phyloP scores from a whole-genome alignment of 2,888 invertebrate species.

The Byasa hedistus region DNA sequence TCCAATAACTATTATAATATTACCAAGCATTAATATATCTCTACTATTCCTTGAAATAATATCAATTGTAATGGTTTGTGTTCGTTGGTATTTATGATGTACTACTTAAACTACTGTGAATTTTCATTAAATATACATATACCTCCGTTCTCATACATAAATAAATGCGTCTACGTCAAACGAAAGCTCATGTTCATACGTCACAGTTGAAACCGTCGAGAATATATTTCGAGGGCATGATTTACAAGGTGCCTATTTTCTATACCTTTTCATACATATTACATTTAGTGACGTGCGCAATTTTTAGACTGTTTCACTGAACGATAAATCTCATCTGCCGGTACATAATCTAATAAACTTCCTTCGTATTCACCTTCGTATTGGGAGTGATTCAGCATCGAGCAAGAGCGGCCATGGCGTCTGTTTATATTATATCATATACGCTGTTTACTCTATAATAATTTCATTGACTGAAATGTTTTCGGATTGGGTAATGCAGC shows the following conservation, averaged over 20 bases:
- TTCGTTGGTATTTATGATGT: no score
- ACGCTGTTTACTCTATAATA: slow-evolving; percentile 69
- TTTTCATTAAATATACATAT: neutral
- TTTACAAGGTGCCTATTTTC: slow-evolving; percentile 22
- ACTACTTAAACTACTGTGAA: no score
- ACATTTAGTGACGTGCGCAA: slow-evolving; percentile 54
- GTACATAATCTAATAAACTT: slow-evolving; percentile 69
- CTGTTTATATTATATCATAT: slow-evolving; percentile 68
- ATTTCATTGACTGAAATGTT: slow-evolving; percentile 71
- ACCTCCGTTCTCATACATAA: neutral
- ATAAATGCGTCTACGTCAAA: slow-evolving; percentile 23
- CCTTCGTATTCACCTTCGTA: slow-evolving; percentile 68
- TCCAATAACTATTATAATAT: no score
- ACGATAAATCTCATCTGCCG: slow-evolving; percentile 70
- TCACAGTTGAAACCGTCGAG: slow-evolving; percentile 21
- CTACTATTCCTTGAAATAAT: no score
- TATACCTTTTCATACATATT: slow-evolving; percentile 16
- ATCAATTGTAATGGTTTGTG: no score
- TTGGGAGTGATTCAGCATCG: slow-evolving; percentile 61
- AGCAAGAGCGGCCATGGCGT: slow-evolving; percentile 68
- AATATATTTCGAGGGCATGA: slow-evolving; percentile 31
- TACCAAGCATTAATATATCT: no score
- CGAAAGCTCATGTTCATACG: slow-evolving; percentile 20
- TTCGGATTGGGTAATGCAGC: slow-evolving; percentile 43
- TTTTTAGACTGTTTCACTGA: slow-evolving; percentile 66